Conservation (phyloP, 2,113 vertebrate genomes). For the Phyllostomus discolor region DNA sequence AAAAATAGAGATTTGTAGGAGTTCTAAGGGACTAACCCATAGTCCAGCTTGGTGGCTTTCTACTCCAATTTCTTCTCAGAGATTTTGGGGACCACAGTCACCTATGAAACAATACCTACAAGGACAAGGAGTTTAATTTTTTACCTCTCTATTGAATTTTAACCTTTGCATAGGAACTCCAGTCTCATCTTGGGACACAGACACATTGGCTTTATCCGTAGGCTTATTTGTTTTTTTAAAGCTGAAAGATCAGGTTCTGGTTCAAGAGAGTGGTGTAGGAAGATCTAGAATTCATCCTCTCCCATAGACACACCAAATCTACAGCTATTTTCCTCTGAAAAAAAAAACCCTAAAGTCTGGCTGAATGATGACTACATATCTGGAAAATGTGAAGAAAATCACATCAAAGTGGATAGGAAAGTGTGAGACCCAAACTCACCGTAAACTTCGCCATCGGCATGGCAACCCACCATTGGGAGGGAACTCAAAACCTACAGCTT, state of each 20-base stretch:
- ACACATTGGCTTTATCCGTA: background rate
- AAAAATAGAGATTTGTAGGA: background rate
- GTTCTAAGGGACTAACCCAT: background rate
- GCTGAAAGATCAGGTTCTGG: background rate
- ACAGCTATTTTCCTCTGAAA: background rate
- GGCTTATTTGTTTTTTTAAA: constrained; percentile 13
- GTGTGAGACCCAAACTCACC: background rate
- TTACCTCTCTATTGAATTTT: background rate
- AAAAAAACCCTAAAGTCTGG: background rate
- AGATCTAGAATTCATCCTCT: background rate
- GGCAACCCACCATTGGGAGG: too few species aligned
- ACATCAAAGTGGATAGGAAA: background rate
- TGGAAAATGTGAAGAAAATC: background rate
- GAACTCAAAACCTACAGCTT: background rate
- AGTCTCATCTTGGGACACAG: background rate
- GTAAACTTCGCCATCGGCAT: background rate
- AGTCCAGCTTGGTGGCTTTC: background rate
- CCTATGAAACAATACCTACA: background rate
- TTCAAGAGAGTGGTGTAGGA: background rate
- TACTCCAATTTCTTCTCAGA: background rate
- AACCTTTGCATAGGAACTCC: background rate
- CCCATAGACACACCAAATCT: background rate
- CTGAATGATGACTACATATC: background rate
- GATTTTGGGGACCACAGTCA: background rate
- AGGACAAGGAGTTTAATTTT: background rate